Conservation (phyloP, 2,797 vertebrate genomes). For the Danio albolineatus region DNA sequence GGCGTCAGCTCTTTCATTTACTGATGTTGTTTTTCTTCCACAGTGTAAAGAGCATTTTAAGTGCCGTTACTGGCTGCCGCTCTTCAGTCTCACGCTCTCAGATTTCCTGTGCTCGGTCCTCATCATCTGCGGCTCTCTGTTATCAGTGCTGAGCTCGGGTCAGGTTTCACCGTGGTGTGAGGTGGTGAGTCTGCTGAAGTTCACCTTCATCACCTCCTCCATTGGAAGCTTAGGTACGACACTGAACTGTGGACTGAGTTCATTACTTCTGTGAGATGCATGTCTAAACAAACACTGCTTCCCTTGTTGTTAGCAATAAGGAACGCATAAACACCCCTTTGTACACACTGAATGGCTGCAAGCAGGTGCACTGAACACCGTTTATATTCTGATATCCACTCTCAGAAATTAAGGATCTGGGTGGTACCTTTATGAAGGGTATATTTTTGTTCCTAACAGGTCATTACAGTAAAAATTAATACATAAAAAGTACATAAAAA, state of each 20-base stretch:
- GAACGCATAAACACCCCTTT: conserved; percentile 1
- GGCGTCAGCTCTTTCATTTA: background rate
- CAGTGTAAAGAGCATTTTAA: conserved; percentile 73
- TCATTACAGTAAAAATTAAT: too few species aligned
- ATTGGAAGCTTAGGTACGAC: conserved; percentile 78
- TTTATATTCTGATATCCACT: too few species aligned
- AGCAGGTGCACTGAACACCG: background rate
- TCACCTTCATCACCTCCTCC: conserved; percentile 79
- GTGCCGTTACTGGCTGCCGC: conserved; percentile 74
- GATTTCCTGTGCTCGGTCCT: conserved; percentile 77
- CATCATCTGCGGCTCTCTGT: conserved; percentile 74
- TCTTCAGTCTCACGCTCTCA: conserved; percentile 78
- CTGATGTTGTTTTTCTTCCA: conserved; percentile 22
- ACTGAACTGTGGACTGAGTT: background rate
- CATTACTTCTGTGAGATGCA: background rate
- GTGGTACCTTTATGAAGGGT: too few species aligned
- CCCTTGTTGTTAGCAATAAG: conserved; percentile 3
- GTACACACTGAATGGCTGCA: background rate
- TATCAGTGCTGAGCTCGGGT: conserved; percentile 74
- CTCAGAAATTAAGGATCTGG: too few species aligned
- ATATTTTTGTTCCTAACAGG: too few species aligned
- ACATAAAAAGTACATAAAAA: too few species aligned
- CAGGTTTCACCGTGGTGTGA: conserved; percentile 81
- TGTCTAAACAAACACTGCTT: background rate
- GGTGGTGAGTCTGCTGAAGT: conserved; percentile 80